phyloP scores from a whole-genome alignment of 2,113 vertebrate species.

The Centrocercus urophasianus region DNA sequence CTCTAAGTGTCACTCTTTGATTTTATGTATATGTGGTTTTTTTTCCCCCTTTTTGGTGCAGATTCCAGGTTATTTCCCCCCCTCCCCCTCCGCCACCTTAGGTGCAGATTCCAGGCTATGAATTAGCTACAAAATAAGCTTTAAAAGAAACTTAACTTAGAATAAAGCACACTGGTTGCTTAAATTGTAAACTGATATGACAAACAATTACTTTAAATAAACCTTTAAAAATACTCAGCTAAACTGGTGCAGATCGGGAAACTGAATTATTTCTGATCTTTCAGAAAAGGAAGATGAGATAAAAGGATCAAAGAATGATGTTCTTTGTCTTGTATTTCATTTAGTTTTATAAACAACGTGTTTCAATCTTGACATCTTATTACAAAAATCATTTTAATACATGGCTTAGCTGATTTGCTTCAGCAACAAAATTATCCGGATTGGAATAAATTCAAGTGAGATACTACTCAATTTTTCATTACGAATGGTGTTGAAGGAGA shows the following conservation, averaged over 20 bases:
- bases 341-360: not conserved
- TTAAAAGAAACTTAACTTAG: not conserved
- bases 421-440: not conserved
- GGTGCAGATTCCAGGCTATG: fast-evolving
- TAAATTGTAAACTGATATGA: not conserved
- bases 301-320: not conserved
- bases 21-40: not conserved
- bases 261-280: not conserved
- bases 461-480: not conserved
- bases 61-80: not conserved
- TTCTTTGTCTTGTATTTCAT: not conserved
- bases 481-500: not conserved
- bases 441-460: not conserved
- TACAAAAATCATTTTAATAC: not conserved
- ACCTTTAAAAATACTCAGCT: not conserved
- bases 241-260: not conserved
- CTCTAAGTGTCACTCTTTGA: not conserved
- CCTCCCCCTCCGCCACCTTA: not conserved
- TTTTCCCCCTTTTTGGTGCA: not conserved
- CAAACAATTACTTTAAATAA: not conserved
- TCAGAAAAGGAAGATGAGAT: not conserved
- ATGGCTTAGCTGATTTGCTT: not conserved
- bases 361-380: not conserved
- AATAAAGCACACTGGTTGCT: not conserved
- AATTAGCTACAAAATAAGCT: not conserved